Base-by-base conservation (phyloP, 2,888 invertebrate species). In the Hirtodrosophila duncani region DNA sequence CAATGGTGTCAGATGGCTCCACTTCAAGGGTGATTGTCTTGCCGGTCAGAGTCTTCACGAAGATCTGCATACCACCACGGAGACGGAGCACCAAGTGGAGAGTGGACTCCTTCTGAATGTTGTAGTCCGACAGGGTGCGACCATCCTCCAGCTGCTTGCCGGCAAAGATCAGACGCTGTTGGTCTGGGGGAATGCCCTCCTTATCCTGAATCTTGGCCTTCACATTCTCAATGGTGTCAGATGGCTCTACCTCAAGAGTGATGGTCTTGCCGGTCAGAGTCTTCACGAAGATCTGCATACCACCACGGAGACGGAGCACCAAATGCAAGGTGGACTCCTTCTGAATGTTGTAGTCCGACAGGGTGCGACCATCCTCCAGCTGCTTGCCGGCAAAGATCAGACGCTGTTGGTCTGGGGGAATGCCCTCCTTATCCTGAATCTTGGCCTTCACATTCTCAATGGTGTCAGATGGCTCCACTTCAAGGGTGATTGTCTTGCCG, bases 301-400 rank as follows among this genome's bases (percentile, higher is more conserved):
- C 93, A 89, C 97, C 97, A 85, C 96, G 91, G 64, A 97, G 91
- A 88, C 97, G 93, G 53, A 97, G 90, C 43, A 97, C 96, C 88
- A 94, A 90, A n/a, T 80, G 79, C 0, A 80, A 57, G 6, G 79
- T 80, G 0, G 79, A 80, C 46, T 80, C 80, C 43, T 80, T 80
- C 11, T 80, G 79, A 14, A 80, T 80, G 36, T 80, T 80, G 30
- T 79, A 79, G 87, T 97, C 97, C 91, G n/a, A 95, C 6, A 80
- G 88, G 5, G 95, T 96, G 44, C 95, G 92, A 7, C 95, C 96
- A 90, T 96, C 96, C 88, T 96, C 96, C 11, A 82, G 38, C 13
- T 81, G 81, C 57, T 81, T 81, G 5, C 81, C 81, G 1, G 82
- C 82, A 3, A 82, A 82, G 31, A 82, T 82, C 13, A 82, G 30